A percentile compares a stretch with the other conserved stretches of the same genome.
phyloP scores from a whole-genome alignment of 2,113 vertebrate genomes.

The Pachypanchax playfairii region DNA sequence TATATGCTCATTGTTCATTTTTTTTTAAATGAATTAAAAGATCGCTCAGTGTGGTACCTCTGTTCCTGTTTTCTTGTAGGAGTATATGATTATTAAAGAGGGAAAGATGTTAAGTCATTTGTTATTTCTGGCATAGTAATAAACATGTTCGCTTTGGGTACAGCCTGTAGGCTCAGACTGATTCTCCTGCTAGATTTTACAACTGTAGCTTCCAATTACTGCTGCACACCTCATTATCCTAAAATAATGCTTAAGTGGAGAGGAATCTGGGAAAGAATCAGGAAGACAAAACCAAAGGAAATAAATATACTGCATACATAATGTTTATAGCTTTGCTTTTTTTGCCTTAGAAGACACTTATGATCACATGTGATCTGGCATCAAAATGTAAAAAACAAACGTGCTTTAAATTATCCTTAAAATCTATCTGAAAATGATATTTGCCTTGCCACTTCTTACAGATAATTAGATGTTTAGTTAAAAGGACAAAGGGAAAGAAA shows the following conservation, averaged over 20 bases:
- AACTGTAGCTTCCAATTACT: constrained; percentile 2
- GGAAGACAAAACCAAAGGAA: neutral
- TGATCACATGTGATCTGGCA: neutral
- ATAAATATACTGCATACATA: neutral
- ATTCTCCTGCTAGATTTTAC: constrained; percentile 58
- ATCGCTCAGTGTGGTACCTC: constrained; percentile 59
- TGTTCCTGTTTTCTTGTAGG: constrained; percentile 69
- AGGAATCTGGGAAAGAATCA: constrained; percentile 29
- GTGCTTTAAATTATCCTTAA: neutral
- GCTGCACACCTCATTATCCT: constrained; percentile 65
- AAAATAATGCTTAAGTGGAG: constrained; percentile 61
- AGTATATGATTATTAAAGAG: constrained; percentile 71
- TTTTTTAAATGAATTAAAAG: constrained; percentile 71
- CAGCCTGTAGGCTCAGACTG: constrained; percentile 62
- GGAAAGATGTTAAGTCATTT: constrained; percentile 67
- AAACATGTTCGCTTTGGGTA: constrained; percentile 66
- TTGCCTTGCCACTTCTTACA: neutral
- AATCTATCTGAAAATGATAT: neutral
- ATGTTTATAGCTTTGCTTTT: neutral
- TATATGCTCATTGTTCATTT: constrained; percentile 51
- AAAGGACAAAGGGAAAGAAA: constrained; percentile 9
- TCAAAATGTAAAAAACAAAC: constrained; percentile 23
- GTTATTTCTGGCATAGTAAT: constrained; percentile 71
- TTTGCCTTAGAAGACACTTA: neutral
- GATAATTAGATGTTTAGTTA: constrained; percentile 2